phyloP scores from a whole-genome alignment of 2,888 invertebrate genomes.

The Drosophila villosipedis region DNA sequence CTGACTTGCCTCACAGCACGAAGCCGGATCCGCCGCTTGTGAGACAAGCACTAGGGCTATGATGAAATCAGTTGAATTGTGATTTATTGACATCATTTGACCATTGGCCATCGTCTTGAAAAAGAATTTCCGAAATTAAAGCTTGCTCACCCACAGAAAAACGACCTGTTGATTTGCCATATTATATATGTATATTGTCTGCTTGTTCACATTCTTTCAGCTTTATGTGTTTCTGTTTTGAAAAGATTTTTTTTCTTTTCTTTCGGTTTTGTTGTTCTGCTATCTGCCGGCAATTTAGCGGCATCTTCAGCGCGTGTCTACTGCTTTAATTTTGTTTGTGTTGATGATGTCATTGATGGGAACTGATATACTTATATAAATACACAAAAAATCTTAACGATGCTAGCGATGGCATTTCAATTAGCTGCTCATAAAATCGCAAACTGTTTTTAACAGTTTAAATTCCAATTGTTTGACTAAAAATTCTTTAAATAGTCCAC shows the following conservation, averaged over 20 bases:
- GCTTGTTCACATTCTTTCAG: constrained; percentile 7
- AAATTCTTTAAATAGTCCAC: neutral
- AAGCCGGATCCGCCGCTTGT: constrained; percentile 34
- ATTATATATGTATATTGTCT: constrained; percentile 27
- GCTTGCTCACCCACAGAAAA: constrained; percentile 19
- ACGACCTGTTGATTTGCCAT: constrained; percentile 33
- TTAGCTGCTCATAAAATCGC: neutral
- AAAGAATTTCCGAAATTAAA: constrained; percentile 24
- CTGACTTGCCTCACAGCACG: constrained; percentile 8
- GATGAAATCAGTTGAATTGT: constrained; percentile 35
- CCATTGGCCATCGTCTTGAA: constrained; percentile 32
- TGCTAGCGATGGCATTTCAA: constrained; percentile 10
- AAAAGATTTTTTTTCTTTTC: neutral
- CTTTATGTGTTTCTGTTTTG: constrained; percentile 16
- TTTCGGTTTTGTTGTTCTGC: constrained; percentile 7
- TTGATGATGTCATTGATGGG: constrained; percentile 69
- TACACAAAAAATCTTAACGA: neutral
- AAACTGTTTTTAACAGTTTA: neutral
- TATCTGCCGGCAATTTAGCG: constrained; percentile 53
- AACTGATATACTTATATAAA: constrained; percentile 18
- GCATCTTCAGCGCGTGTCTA: constrained; percentile 55
- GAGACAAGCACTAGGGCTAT: neutral
- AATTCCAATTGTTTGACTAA: neutral
- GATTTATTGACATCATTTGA: constrained; percentile 66
- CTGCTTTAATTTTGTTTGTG: constrained; percentile 43